phyloP scores from a whole-genome alignment of 2,888 invertebrate genomes.

The Acleris laterana region DNA sequence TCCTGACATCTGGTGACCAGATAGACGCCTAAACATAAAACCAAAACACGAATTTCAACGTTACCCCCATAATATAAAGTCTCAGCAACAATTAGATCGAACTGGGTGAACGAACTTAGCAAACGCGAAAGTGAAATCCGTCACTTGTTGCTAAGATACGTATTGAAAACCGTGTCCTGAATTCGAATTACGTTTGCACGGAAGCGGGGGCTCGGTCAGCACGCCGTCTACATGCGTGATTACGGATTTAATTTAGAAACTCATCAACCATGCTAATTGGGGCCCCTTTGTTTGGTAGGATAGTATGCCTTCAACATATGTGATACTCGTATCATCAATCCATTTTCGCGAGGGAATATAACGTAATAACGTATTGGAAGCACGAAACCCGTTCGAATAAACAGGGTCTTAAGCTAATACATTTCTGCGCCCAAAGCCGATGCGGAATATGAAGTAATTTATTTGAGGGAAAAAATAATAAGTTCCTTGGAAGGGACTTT shows the following conservation, averaged over 20 bases:
- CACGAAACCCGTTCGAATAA: slow-evolving; percentile 8
- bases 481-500: not conserved
- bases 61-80: slow-evolving; percentile 36
- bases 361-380: slow-evolving; percentile 4
- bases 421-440: slow-evolving; percentile 6
- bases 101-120: slow-evolving; percentile 57
- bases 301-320: slow-evolving; percentile 1
- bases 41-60: slow-evolving; percentile 33
- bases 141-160: slow-evolving; percentile 69
- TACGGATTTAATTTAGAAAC: slow-evolving; percentile 41
- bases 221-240: slow-evolving; percentile 40
- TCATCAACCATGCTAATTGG: slow-evolving; percentile 46
- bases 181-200: slow-evolving; percentile 47
- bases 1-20: slow-evolving; percentile 15
- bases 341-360: not conserved
- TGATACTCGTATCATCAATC: not conserved
- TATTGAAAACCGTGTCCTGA: slow-evolving; percentile 54
- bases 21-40: slow-evolving; percentile 43
- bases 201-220: slow-evolving; percentile 52
- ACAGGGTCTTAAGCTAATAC: slow-evolving; percentile 7
- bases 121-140: slow-evolving; percentile 72
- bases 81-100: slow-evolving; percentile 45
- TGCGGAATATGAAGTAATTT: slow-evolving; percentile 8
- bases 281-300: slow-evolving; percentile 34
- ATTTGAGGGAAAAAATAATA: not conserved